Evolutionary conservation across 1,140 invertebrate species (phyloP).

Genomic region (Stratiolaelaps scimitus): DNA sequence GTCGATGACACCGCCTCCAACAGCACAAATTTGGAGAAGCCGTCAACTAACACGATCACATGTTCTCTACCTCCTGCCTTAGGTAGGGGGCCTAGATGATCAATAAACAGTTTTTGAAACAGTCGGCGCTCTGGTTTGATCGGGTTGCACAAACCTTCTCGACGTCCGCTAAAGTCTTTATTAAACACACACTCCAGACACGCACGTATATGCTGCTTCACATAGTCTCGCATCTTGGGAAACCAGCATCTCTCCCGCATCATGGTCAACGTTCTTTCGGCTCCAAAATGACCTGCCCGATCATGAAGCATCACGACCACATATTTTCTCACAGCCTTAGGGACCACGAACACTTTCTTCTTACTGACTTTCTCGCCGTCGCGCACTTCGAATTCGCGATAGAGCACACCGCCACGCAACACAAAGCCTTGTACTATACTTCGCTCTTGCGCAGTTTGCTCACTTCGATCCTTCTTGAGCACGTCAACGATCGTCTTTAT

Average conservation of each 20-base stretch:
- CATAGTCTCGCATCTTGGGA: neutral
- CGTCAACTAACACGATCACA: too few relatives aligned
- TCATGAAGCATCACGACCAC: neutral
- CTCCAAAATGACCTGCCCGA: neutral
- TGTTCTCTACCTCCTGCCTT: too few relatives aligned
- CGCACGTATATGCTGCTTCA: neutral
- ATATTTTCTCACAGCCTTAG: constrained; percentile 6
- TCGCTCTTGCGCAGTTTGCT: neutral
- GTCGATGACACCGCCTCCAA: constrained; percentile 5
- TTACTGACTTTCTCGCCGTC: too few relatives aligned
- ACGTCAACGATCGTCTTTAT: neutral
- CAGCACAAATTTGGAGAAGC: too few relatives aligned
- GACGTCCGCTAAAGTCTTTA: neutral
- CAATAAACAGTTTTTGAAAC: neutral
- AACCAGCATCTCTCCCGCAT: neutral
- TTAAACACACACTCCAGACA: constrained; percentile 5
- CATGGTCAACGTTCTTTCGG: neutral
- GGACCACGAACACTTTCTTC: neutral
- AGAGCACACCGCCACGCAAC: neutral
- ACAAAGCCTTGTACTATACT: neutral
- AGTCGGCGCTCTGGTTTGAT: neutral
- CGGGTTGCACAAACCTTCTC: neutral
- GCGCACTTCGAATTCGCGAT: too few relatives aligned
- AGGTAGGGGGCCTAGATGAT: neutral
- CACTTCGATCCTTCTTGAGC: neutral